A percentile compares a stretch with the other conserved stretches of the same genome.
Evolutionary conservation across 2,888 invertebrate genomes (phyloP).

Genomic region (Anthophora plumipes): DNA sequence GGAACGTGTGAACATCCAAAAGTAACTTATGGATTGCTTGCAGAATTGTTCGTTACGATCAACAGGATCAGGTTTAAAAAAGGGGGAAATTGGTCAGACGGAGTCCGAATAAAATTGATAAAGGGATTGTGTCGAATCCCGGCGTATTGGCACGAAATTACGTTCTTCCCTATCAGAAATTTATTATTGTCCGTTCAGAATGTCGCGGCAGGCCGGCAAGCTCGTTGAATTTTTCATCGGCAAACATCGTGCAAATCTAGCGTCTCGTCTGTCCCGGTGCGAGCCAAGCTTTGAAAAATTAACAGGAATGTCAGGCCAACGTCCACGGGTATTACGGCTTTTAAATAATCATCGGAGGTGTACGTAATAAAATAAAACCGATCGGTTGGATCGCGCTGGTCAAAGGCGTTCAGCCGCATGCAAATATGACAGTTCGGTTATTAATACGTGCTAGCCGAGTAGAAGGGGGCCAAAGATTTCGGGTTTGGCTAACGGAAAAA

Average conservation of each 20-base stretch:
- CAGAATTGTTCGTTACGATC: too few species aligned
- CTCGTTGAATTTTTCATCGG: slow-evolving; percentile 52
- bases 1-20: too few species aligned
- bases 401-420: slow-evolving; percentile 41
- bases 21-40: too few species aligned
- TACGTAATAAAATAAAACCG: slow-evolving; percentile 53
- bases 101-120: background rate
- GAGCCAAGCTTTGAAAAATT: slow-evolving; percentile 40
- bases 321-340: slow-evolving; percentile 34
- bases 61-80: too few species aligned
- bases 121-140: background rate
- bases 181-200: slow-evolving; percentile 39
- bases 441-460: slow-evolving; percentile 32
- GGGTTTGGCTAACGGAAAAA: slow-evolving; percentile 9
- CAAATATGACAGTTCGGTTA: slow-evolving; percentile 49
- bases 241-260: slow-evolving; percentile 33
- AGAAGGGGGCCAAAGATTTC: slow-evolving; percentile 29
- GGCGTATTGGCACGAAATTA: slow-evolving; percentile 16
- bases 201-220: slow-evolving; percentile 15
- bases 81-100: too few species aligned
- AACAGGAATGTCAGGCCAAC: slow-evolving; percentile 37
- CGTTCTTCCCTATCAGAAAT: slow-evolving; percentile 30
- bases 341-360: slow-evolving; percentile 48
- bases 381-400: slow-evolving; percentile 31
- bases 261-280: background rate